These are phyloP conservation scores for Agelas oroides DNA, from an alignment of 37 sponge, comb jelly and placozoan species.

Conservation along the genomic window DNA sequence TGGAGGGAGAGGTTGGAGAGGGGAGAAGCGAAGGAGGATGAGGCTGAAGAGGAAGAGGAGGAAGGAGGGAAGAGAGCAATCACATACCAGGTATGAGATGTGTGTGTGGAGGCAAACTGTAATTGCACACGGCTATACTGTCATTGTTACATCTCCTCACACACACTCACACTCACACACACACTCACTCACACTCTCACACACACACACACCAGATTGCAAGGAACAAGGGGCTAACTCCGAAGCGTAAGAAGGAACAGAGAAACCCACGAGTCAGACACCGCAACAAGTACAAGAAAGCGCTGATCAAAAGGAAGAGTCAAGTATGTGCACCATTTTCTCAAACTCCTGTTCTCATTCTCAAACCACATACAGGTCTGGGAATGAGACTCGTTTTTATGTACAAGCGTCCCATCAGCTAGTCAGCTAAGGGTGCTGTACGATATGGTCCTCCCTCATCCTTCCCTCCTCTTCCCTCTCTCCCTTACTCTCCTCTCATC, in stretches of 20 bases:
- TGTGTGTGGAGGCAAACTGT: background rate
- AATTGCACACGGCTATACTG: too few relatives aligned
- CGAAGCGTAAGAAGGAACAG: constrained; percentile 90
- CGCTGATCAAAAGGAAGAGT: constrained; percentile 67
- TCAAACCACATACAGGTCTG: background rate
- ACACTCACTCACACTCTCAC: too few relatives aligned
- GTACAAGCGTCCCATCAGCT: background rate
- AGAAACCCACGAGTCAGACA: constrained; percentile 96
- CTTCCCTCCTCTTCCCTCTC: too few relatives aligned
- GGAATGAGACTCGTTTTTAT: too few relatives aligned
- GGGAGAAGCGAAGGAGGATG: constrained; percentile 24
- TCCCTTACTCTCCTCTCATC: too few relatives aligned
- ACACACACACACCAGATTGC: constrained; percentile 58
- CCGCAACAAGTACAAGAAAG: constrained; percentile 85
- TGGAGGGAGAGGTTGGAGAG: constrained; percentile 14
- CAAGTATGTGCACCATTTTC: constrained; percentile 50
- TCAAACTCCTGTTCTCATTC: background rate
- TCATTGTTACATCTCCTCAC: too few relatives aligned
- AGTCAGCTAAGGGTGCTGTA: too few relatives aligned
- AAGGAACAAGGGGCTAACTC: constrained; percentile 84
- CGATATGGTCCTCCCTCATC: too few relatives aligned
- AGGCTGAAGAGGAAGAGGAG: constrained; percentile 13
- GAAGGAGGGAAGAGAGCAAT: constrained; percentile 76
- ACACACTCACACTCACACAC: constrained; percentile 6
- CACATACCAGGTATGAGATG: constrained; percentile 80